Conservation (phyloP, 2,797 vertebrate genomes). For the Choloepus didactylus region DNA sequence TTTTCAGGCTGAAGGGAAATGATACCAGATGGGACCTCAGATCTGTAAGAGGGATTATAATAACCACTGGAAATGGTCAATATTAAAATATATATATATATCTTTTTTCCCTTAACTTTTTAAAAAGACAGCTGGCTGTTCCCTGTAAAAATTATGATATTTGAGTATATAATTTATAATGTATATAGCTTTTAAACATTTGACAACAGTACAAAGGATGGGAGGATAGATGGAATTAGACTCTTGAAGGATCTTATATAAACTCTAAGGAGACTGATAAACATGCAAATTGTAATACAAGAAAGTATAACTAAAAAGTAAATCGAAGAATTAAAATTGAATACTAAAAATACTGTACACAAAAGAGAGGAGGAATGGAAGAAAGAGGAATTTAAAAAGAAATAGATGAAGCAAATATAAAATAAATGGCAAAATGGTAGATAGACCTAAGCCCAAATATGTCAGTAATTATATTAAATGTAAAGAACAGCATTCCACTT, state of each 20-base stretch:
- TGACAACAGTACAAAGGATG: neutral
- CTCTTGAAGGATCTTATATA: neutral
- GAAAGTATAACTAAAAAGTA: slow-evolving; percentile 1
- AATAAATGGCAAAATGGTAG: neutral
- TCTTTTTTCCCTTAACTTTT: neutral
- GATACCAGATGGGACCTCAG: no score
- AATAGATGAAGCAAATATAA: neutral
- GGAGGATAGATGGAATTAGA: neutral
- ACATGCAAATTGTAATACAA: neutral
- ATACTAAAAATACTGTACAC: neutral
- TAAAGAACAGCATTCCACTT: neutral
- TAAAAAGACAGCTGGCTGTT: neutral
- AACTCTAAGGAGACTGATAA: neutral
- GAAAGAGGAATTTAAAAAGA: neutral
- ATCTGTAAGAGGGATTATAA: neutral
- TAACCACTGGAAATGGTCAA: neutral
- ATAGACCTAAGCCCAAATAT: neutral
- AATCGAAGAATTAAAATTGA: neutral
- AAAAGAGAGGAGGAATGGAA: neutral
- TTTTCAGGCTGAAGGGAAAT: neutral
- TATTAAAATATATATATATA: neutral
- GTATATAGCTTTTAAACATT: neutral
- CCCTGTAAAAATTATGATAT: neutral
- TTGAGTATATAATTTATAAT: neutral
- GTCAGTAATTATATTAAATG: neutral